Percentiles rank a stretch among this genome's conserved stretches.
These are phyloP conservation scores for Calidris pugnax DNA, from an alignment of 2,113 vertebrate genomes.

Conservation along the genomic window DNA sequence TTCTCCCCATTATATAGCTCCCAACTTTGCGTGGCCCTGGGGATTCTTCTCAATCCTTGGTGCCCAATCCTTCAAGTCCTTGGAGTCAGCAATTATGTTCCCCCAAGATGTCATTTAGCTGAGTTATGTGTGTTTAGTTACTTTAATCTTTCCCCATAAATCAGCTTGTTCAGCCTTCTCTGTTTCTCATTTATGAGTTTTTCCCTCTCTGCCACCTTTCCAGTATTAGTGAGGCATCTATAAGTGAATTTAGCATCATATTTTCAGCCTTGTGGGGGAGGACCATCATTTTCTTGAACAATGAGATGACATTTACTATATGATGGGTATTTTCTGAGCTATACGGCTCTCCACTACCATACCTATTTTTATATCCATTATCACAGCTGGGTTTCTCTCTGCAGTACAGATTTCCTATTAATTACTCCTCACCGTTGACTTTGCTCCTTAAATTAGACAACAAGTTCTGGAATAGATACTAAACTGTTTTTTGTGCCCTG, in stretches of 20 bases:
- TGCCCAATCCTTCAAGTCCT: neutral
- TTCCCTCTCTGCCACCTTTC: neutral
- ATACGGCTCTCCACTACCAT: neutral
- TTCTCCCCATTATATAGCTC: neutral
- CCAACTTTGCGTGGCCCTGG: neutral
- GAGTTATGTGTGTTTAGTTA: constrained; percentile 37
- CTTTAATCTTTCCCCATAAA: constrained; percentile 37
- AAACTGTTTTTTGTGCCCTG: neutral
- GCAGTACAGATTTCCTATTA: neutral
- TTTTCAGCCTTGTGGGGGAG: neutral
- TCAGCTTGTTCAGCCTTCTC: constrained; percentile 28
- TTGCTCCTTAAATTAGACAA: neutral
- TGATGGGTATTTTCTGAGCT: neutral
- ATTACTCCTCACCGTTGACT: neutral
- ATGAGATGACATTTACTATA: constrained; percentile 5
- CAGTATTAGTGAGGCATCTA: neutral
- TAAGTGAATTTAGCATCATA: neutral
- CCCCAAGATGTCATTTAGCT: constrained; percentile 6
- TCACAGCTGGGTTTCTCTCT: neutral
- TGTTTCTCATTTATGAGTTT: constrained; percentile 36
- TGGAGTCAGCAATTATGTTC: neutral
- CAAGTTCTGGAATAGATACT: neutral
- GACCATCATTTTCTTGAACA: neutral
- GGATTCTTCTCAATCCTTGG: neutral
- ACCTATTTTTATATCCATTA: neutral